Evolutionary conservation across 2,797 vertebrate species (phyloP), one percentile per base, ranked within the genome.

Genomic region (Pygocentrus nattereri): DNA sequence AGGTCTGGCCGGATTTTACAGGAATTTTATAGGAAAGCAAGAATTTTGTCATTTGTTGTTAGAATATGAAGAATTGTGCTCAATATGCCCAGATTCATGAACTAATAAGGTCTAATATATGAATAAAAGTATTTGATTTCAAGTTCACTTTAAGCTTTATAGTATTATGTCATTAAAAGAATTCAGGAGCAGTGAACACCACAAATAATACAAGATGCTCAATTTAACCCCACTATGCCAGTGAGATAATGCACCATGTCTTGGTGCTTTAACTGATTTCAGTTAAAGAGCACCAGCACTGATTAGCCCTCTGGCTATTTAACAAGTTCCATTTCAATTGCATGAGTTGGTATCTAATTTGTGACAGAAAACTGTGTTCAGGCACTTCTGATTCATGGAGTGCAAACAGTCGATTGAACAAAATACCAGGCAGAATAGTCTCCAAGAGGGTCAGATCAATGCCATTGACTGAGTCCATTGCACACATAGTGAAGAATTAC

Each of bases 311-410:
- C 50, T 76, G 69, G 59, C 69, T 71, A 49, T 74, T 81, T 78
- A 75, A 79, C 67, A 70, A 76, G 61, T 82, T 76, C 30, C 47
- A 52, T 31, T 64, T 47, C 19, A 76, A 72, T 58, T 68, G 69
- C 68, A 83, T 65, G 50, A 70, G 76, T 31, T 74, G 71, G 78
- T 76, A 83, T 85, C 72, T 77, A 82, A 77, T 72, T 78, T 74
- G 75, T 78, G 68, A 78, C 38, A 1, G 38, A 62, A 69, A 74
- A 73, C 59, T 58, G 67, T 77, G 73, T 62, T 65, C 78, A 79
- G 77, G 59, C 76, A 58, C 67, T 79, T 34, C 72, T 68, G 71
- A 75, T 76, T 71, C 61, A 78, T 74, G 65, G 54, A 75, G 56
- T 61, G 59, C 38, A 70, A 83, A 47, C 10, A 70, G 82, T 38